Conservation (phyloP, 2,113 vertebrate genomes). For the Ophthalmolycus amberensis region DNA sequence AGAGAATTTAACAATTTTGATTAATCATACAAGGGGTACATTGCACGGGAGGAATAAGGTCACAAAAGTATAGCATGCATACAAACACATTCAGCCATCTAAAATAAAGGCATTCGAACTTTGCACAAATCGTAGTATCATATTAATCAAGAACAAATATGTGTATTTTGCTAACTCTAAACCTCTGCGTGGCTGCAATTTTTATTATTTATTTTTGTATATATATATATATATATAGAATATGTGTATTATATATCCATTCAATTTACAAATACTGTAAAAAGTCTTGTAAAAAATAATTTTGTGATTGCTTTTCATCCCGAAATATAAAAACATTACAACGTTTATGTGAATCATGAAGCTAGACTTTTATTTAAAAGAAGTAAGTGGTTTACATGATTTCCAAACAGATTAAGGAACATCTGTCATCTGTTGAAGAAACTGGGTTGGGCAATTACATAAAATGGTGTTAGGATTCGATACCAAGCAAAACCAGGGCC, state of each 20-base stretch:
- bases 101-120: no score
- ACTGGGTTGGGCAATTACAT: neutral
- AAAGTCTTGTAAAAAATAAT: neutral
- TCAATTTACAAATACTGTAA: neutral
- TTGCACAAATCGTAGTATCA: no score
- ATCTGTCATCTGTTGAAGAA: neutral
- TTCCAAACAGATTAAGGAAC: neutral
- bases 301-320: neutral
- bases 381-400: neutral
- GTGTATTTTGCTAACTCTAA: no score
- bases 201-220: no score
- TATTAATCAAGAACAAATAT: no score
- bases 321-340: neutral
- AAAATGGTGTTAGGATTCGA: neutral
- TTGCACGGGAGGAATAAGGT: no score
- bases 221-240: no score
- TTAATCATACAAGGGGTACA: no score
- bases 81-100: no score
- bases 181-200: no score
- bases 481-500: neutral
- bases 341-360: neutral
- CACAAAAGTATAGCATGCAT: no score
- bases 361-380: neutral
- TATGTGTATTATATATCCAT: neutral
- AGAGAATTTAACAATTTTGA: no score